These are phyloP conservation scores for Mesorhabditis sp. DNA, from an alignment of 2,888 invertebrate genomes.

Conservation along the genomic window DNA sequence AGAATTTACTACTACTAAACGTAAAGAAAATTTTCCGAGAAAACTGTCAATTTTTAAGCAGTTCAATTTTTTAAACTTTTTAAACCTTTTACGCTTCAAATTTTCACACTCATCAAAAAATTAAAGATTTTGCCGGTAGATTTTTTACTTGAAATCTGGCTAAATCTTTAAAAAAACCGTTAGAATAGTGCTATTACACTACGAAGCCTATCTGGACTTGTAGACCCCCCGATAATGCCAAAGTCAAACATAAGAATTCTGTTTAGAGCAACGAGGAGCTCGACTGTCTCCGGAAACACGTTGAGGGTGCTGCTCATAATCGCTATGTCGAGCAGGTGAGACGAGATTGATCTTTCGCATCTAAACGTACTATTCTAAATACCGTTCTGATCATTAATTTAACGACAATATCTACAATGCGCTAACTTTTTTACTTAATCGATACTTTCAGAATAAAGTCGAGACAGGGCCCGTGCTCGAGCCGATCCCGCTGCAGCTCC, in stretches of 20 bases:
- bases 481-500: slow-evolving; percentile 2
- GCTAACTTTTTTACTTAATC: too few species aligned
- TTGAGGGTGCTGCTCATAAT: neutral
- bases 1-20: neutral
- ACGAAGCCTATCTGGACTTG: too few species aligned
- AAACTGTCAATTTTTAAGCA: neutral
- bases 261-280: neutral
- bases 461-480: neutral
- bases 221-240: neutral
- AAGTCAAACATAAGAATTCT: neutral
- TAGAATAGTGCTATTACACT: too few species aligned
- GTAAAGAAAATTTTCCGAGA: neutral
- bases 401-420: too few species aligned
- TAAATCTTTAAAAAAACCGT: too few species aligned
- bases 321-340: neutral
- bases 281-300: neutral
- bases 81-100: too few species aligned
- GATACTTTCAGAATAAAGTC: neutral
- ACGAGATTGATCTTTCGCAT: neutral
- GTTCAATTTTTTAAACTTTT: neutral
- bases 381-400: too few species aligned
- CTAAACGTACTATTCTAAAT: neutral
- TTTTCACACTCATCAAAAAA: too few species aligned
- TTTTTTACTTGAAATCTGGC: too few species aligned
- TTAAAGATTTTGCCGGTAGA: too few species aligned